A percentile compares a stretch with the other conserved stretches of the same genome.
Evolutionary conservation across 2,888 invertebrate genomes (phyloP).

Genomic region (Rotaria socialis): DNA sequence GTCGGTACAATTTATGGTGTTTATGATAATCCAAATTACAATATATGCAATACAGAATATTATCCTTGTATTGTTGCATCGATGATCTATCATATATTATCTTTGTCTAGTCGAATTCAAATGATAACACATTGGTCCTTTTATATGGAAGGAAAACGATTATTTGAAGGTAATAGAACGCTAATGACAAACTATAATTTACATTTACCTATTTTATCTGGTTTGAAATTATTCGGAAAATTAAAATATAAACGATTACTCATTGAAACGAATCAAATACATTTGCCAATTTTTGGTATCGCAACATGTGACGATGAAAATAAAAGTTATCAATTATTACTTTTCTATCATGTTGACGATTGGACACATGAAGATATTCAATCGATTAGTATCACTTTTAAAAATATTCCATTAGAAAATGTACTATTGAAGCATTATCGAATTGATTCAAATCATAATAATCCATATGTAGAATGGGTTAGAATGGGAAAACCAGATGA

Average conservation of each 20-base stretch:
- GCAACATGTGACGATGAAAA: background rate
- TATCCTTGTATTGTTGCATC: background rate
- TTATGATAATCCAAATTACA: background rate
- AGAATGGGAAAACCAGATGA: background rate
- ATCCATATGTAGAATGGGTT: background rate
- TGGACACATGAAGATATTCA: background rate
- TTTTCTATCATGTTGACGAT: background rate
- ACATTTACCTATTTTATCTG: background rate
- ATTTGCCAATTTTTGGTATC: background rate
- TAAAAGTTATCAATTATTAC: background rate
- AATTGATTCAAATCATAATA: background rate
- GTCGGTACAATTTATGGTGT: background rate
- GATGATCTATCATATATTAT: slow-evolving; percentile 7
- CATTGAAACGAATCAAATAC: background rate
- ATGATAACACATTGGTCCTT: background rate
- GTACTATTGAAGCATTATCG: background rate
- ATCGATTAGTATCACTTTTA: background rate
- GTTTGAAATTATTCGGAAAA: background rate
- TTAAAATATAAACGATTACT: background rate
- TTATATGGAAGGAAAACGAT: background rate
- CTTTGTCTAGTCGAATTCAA: background rate
- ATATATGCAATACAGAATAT: background rate
- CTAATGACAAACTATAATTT: background rate
- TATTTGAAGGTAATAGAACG: background rate
- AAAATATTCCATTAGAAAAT: background rate